A percentile compares a stretch with the other conserved stretches of the same genome.
Conservation (phyloP, 2,888 invertebrate genomes). For the Ommatoiulus sabulosus region DNA sequence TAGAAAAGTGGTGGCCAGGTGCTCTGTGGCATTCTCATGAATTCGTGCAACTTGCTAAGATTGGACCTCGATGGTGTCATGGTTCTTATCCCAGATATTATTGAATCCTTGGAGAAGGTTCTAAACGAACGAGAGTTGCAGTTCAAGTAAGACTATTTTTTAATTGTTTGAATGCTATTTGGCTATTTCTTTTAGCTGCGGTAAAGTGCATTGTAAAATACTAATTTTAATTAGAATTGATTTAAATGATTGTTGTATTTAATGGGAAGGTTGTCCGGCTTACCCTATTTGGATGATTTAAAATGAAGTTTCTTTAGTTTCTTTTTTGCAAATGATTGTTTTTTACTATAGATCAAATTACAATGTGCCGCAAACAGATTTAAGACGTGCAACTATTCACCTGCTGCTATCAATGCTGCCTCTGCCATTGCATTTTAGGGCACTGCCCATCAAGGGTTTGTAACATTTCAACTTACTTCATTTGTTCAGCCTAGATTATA, state of each 20-base stretch:
- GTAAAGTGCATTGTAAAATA: not conserved
- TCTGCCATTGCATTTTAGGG: constrained; percentile 90
- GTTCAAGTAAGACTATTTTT: constrained; percentile 72
- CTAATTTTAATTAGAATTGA: not conserved
- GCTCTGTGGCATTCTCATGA: constrained; percentile 87
- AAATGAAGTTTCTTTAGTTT: not conserved
- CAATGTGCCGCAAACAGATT: constrained; percentile 65
- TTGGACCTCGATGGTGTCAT: constrained; percentile 93
- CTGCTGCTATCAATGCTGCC: constrained; percentile 90
- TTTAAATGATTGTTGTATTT: not conserved
- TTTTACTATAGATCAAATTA: constrained; percentile 50
- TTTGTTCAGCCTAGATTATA: not conserved
- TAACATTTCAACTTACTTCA: not conserved
- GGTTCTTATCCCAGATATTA: constrained; percentile 88
- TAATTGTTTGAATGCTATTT: not conserved
- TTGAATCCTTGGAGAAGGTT: constrained; percentile 90
- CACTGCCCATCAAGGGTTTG: constrained; percentile 68
- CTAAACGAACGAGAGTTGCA: constrained; percentile 85
- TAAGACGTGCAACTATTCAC: constrained; percentile 92
- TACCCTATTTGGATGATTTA: too few species aligned
- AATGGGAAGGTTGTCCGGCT: too few species aligned
- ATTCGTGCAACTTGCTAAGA: constrained; percentile 88
- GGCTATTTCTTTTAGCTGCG: not conserved
- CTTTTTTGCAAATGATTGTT: not conserved
- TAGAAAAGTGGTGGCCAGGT: constrained; percentile 71